Evolutionary conservation across 2,113 vertebrate species (phyloP).

Genomic region (Corythoichthys intestinalis): DNA sequence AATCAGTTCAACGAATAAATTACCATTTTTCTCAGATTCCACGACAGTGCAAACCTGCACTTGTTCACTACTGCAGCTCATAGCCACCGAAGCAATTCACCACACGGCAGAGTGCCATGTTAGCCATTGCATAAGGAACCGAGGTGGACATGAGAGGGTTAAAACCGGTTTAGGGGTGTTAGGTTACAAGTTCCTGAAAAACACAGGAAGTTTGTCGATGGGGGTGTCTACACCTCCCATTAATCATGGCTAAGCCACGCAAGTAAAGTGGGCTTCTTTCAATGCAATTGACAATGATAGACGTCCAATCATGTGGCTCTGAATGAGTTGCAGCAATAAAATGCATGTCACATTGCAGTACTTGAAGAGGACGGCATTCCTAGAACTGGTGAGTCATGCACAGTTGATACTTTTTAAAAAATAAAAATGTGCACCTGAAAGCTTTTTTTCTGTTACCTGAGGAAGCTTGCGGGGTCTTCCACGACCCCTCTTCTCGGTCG

Average conservation of each 20-base stretch:
- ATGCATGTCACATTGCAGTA: neutral
- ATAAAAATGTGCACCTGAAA: neutral
- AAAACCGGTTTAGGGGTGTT: slow-evolving; percentile 62
- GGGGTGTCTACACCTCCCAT: slow-evolving; percentile 18
- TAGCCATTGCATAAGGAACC: slow-evolving; percentile 39
- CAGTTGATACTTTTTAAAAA: neutral
- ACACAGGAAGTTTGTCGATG: slow-evolving; percentile 45
- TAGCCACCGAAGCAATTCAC: slow-evolving; percentile 65
- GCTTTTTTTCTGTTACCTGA: slow-evolving; percentile 65
- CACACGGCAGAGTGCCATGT: slow-evolving; percentile 30
- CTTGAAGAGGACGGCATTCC: neutral
- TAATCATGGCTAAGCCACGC: slow-evolving; percentile 20
- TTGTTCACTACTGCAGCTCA: slow-evolving; percentile 53
- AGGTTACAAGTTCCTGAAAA: slow-evolving; percentile 64
- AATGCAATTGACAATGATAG: no score
- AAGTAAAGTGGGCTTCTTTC: neutral
- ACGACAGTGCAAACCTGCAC: slow-evolving; percentile 7
- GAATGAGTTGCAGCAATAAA: neutral
- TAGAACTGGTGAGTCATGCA: neutral
- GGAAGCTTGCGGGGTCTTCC: slow-evolving; percentile 91
- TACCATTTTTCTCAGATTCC: neutral
- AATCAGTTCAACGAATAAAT: no score
- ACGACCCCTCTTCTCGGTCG: slow-evolving; percentile 89
- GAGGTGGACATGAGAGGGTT: slow-evolving; percentile 44
- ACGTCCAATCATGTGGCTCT: no score